Evolutionary conservation across 1,140 invertebrate species (phyloP).

Genomic region (Leptonema lineaticorne): DNA sequence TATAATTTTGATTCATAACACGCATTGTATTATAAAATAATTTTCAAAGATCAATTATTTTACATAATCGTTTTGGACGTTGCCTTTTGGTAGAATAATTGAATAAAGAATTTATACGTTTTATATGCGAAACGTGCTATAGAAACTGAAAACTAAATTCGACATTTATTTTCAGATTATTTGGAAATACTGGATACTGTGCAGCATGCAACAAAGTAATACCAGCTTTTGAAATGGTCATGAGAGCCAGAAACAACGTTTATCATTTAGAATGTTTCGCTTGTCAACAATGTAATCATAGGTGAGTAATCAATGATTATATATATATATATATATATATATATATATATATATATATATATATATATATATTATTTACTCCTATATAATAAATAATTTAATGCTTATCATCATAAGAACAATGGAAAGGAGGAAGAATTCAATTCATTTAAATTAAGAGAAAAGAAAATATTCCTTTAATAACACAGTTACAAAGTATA

Average conservation of each 20-base stretch:
- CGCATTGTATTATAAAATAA: too few species aligned
- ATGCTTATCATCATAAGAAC: not conserved
- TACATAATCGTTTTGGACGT: too few species aligned
- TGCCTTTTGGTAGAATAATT: too few species aligned
- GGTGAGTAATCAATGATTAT: slow-evolving; percentile 76
- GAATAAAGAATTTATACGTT: too few species aligned
- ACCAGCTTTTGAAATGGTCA: slow-evolving; percentile 98
- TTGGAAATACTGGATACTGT: slow-evolving; percentile 89
- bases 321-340: not conserved
- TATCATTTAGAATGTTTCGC: slow-evolving; percentile 98
- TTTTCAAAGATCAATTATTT: too few species aligned
- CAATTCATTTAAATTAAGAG: slow-evolving; percentile 27
- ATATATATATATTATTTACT: not conserved
- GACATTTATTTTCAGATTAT: slow-evolving; percentile 63
- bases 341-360: not conserved
- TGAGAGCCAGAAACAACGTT: slow-evolving; percentile 94
- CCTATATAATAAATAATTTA: not conserved
- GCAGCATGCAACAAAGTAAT: slow-evolving; percentile 95
- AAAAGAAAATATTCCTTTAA: not conserved
- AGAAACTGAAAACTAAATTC: too few species aligned
- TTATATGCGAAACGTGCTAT: too few species aligned
- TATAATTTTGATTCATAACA: too few species aligned
- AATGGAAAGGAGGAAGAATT: slow-evolving; percentile 13
- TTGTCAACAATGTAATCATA: slow-evolving; percentile 97
- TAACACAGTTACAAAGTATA: not conserved